Evolutionary conservation across 2,113 vertebrate genomes (phyloP).

Genomic region (Triplophysa siluroides): DNA sequence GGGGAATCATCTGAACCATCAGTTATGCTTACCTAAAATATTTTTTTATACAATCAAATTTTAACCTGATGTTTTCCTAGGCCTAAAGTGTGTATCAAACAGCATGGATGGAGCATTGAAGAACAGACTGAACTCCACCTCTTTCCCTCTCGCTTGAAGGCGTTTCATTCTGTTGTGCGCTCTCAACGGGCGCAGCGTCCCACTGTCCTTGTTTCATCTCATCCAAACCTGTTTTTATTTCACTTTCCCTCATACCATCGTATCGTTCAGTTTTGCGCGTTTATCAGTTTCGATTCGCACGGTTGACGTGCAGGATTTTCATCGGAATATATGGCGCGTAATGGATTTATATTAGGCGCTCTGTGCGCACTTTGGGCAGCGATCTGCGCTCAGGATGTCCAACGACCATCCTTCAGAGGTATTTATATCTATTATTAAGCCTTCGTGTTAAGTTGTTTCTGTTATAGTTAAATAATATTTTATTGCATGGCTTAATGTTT

Average conservation of each 20-base stretch:
- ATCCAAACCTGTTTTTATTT: background rate
- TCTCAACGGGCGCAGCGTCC: slow-evolving; percentile 33
- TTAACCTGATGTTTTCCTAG: background rate
- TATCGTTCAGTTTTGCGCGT: background rate
- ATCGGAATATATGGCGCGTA: slow-evolving; percentile 44
- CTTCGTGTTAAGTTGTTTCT: background rate
- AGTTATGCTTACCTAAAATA: too few species aligned
- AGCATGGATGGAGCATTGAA: slow-evolving; percentile 19
- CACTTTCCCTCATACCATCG: background rate
- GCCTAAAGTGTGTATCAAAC: background rate
- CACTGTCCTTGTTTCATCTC: background rate
- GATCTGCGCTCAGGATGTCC: background rate
- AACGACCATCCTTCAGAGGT: background rate
- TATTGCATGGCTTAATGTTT: background rate
- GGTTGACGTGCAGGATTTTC: slow-evolving; percentile 38
- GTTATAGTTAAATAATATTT: background rate
- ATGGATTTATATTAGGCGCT: slow-evolving; percentile 33
- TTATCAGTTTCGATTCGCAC: slow-evolving; percentile 21
- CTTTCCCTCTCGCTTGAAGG: slow-evolving; percentile 36
- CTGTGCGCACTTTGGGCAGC: slow-evolving; percentile 42
- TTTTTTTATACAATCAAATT: too few species aligned
- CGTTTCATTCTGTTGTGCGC: slow-evolving; percentile 43
- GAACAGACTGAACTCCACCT: slow-evolving; percentile 37
- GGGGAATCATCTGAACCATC: too few species aligned
- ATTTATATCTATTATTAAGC: background rate